Evolutionary conservation across 2,888 invertebrate genomes (phyloP).

Genomic region (Enchytraeus crypticus): DNA sequence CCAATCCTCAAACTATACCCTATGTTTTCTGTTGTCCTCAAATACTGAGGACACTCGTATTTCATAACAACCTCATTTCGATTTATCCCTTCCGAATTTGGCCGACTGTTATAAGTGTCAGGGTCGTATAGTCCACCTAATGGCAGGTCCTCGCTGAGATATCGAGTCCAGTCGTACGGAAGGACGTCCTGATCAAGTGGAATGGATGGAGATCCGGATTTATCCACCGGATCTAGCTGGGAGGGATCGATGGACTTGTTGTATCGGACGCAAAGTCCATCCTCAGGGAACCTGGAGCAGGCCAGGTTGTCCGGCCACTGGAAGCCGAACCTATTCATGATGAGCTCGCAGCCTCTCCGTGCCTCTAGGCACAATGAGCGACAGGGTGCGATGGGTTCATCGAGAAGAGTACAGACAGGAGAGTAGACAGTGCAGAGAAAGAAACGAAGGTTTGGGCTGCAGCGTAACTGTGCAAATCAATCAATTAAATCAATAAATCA

Average conservation of each 20-base stretch:
- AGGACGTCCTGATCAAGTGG: background rate
- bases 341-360: constrained; percentile 78
- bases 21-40: background rate
- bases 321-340: constrained; percentile 81
- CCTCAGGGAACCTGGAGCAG: constrained; percentile 74
- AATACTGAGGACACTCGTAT: constrained; percentile 5
- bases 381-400: constrained; percentile 72
- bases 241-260: background rate
- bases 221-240: background rate
- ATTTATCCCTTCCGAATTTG: background rate
- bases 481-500: no score
- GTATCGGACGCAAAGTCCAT: constrained; percentile 31
- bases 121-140: background rate
- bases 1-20: constrained; percentile 5
- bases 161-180: background rate
- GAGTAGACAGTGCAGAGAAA: constrained; percentile 97
- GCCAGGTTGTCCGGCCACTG: constrained; percentile 96
- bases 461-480: constrained; percentile 96
- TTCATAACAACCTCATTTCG: background rate
- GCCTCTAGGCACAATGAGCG: constrained; percentile 76
- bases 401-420: constrained; percentile 88
- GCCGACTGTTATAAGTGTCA: no score
- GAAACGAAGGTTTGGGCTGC: constrained; percentile 88
- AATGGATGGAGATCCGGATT: background rate
- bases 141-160: background rate